phyloP scores from a whole-genome alignment of 2,113 vertebrate species.

The Erythrocercus mccallii region DNA sequence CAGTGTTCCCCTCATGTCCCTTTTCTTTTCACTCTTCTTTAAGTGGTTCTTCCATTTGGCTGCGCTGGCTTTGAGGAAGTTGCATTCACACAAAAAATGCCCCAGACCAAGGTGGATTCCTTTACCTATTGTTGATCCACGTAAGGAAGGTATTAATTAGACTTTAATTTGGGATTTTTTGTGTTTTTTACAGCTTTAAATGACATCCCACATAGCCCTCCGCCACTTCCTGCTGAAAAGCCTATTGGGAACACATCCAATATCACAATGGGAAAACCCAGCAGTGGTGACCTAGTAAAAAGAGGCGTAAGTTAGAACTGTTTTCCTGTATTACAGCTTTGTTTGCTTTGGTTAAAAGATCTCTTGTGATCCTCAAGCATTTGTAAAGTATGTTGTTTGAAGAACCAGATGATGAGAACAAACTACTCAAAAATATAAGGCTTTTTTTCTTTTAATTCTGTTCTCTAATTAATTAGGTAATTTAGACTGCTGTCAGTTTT shows the following conservation, averaged over 20 bases:
- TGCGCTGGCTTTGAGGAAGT: not conserved
- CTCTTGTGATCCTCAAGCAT: not conserved
- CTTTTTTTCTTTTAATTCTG: not conserved
- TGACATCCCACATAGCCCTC: slow-evolving; percentile 70
- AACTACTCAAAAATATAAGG: not conserved
- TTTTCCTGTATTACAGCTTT: not conserved
- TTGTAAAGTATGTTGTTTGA: not conserved
- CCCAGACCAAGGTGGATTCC: not conserved
- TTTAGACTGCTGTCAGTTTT: not conserved
- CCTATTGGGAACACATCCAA: slow-evolving; percentile 76
- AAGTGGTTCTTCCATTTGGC: not conserved
- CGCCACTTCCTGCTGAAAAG: slow-evolving; percentile 83
- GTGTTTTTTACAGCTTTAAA: slow-evolving; percentile 67
- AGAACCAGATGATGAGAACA: not conserved
- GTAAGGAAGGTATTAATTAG: not conserved
- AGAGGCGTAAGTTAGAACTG: slow-evolving; percentile 59
- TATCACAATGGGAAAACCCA: slow-evolving; percentile 53
- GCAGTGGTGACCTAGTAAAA: slow-evolving; percentile 31
- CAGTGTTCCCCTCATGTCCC: not conserved
- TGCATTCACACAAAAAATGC: not conserved
- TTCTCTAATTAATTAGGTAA: not conserved
- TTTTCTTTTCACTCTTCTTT: not conserved
- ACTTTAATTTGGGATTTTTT: not conserved
- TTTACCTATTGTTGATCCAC: not conserved
- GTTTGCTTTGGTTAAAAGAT: not conserved